Evolutionary conservation across 2,888 invertebrate species (phyloP), one percentile per base, ranked within the genome.

Genomic region (Deilephila porcellus): DNA sequence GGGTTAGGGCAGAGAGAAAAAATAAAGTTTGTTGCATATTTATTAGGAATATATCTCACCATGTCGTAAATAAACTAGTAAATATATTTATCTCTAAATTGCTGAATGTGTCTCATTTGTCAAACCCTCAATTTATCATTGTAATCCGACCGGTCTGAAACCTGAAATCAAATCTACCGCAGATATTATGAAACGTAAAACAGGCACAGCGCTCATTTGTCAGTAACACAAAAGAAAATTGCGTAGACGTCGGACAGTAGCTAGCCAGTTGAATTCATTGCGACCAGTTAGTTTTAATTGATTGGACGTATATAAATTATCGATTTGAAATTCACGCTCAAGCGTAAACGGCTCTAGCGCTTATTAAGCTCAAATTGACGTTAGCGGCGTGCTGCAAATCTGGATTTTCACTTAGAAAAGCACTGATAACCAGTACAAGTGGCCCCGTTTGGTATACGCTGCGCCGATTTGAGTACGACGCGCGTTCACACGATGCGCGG

Each of bases 331-430:
- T 67, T 73, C 64, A 67, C 64, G 67, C 67, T 67, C 59, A 59
- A 73, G 59, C 79, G 75, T 77, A 77, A 82, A 81, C 82, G 82
- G 81, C 81, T 81, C 82, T 84, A 85, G 81, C 85, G 78, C 80
- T 82, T 79, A 79, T 82, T 78, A 79, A 79, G 78, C 80, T 71
- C 85, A 87, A 67, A 87, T 87, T 87, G 86, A 87, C 86, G 83
- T 85, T 80, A 81, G 82, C 82, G 78, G 80, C 83, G 81, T 73
- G 82, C 85, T 82, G 84, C 84, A 85, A 85, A 86, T 86, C 86
- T 82, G 84, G 82, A 85, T 87, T 87, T 87, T 87, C 86, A 84
- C 86, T 85, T 83, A 81, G 84, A 84, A 86, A 86, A 67, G 17
- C 67, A 14, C 45, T 67, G 67, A 67, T 67, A 67, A 85, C 82